Evolutionary conservation across 2,113 vertebrate genomes (phyloP).

Genomic region (Entelurus aequoreus): DNA sequence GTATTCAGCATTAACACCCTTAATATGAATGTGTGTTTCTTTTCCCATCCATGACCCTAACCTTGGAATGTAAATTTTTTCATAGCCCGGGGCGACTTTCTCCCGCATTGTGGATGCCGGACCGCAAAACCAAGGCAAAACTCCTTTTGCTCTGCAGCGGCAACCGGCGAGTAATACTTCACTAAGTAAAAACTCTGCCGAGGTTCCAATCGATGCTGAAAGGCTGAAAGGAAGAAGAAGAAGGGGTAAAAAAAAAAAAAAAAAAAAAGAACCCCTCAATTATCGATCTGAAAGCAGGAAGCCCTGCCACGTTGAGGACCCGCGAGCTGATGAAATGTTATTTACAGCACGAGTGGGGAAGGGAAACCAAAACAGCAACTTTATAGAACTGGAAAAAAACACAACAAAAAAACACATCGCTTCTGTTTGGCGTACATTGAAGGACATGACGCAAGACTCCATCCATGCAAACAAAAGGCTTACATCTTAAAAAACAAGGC

Average conservation of each 20-base stretch:
- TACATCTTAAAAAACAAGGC: no score
- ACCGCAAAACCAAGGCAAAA: constrained; percentile 7
- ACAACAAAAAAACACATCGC: neutral
- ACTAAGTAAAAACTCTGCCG: neutral
- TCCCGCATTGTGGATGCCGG: no score
- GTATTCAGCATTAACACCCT: no score
- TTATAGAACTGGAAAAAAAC: neutral
- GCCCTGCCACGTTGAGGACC: neutral
- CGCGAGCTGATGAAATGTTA: neutral
- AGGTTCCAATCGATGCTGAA: neutral
- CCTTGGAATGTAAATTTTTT: no score
- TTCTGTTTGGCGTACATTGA: no score
- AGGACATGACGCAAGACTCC: no score
- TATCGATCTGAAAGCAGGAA: neutral
- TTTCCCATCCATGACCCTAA: no score
- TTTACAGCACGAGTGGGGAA: neutral
- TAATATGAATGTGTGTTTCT: no score
- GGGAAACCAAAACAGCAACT: neutral
- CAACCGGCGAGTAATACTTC: neutral
- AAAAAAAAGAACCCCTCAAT: neutral
- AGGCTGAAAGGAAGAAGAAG: neutral
- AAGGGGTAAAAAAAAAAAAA: neutral
- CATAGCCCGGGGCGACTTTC: no score
- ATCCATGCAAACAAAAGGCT: no score
- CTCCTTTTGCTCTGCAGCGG: neutral